A percentile compares a stretch with the other conserved stretches of the same genome.
phyloP scores from a whole-genome alignment of 2,797 vertebrate species.

The Platalea minor region DNA sequence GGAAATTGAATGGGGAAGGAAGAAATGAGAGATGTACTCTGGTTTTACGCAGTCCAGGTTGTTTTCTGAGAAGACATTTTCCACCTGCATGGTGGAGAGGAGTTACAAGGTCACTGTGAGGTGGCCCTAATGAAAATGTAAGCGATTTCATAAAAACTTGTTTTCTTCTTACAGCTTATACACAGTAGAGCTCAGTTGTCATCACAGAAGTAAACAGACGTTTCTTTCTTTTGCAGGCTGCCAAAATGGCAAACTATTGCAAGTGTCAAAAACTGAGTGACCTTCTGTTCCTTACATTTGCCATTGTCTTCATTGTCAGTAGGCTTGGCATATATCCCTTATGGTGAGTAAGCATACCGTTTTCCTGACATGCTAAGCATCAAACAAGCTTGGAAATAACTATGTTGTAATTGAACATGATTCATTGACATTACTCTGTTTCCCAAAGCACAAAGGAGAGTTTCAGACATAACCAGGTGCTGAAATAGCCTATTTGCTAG shows the following conservation, averaged over 20 bases:
- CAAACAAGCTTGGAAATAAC: not conserved
- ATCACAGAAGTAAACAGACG: slow-evolving; percentile 36
- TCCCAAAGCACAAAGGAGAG: not conserved
- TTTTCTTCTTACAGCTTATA: not conserved
- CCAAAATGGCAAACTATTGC: slow-evolving; percentile 99
- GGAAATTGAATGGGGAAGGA: not conserved
- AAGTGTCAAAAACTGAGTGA: slow-evolving; percentile 97
- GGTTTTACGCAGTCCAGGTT: not conserved
- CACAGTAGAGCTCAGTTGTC: slow-evolving; percentile 10
- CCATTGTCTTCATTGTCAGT: slow-evolving; percentile 91
- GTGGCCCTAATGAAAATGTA: slow-evolving; percentile 16
- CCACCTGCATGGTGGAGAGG: not conserved
- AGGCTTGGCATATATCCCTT: slow-evolving; percentile 93
- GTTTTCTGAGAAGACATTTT: not conserved
- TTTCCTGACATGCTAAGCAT: slow-evolving; percentile 9
- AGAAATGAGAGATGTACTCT: not conserved
- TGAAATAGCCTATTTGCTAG: not conserved
- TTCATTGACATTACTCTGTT: not conserved
- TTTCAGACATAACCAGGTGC: not conserved
- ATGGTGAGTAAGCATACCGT: slow-evolving; percentile 84
- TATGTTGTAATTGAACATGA: not conserved
- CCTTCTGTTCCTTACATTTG: slow-evolving; percentile 93
- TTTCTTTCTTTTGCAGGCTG: slow-evolving; percentile 84
- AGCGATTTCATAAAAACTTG: not conserved
- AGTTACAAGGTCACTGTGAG: not conserved